Evolutionary conservation across 2,113 vertebrate genomes (phyloP).

Genomic region (Halichoerus grypus): DNA sequence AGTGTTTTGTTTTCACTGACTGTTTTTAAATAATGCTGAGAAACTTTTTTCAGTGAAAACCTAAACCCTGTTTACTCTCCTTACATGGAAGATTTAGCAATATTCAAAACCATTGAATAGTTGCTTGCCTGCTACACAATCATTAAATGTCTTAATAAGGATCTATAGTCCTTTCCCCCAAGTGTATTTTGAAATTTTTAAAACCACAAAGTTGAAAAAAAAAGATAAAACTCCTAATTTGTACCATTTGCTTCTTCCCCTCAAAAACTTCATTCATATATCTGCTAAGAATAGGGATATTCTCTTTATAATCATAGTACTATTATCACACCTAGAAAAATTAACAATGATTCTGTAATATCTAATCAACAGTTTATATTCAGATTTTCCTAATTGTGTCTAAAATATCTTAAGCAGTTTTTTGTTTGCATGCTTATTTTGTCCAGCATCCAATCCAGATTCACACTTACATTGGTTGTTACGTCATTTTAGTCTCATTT

Average conservation of each 20-base stretch:
- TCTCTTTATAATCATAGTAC: neutral
- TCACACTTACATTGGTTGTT: neutral
- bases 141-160: neutral
- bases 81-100: neutral
- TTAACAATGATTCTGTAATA: neutral
- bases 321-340: neutral
- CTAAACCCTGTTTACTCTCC: neutral
- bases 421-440: neutral
- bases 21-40: slow-evolving; percentile 16
- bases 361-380: neutral
- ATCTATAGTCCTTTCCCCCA: neutral
- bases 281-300: neutral
- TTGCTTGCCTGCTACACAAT: neutral
- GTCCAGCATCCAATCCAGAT: neutral
- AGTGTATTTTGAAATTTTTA: neutral
- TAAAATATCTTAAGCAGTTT: neutral
- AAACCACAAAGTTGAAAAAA: neutral
- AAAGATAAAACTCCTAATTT: neutral
- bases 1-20: neutral
- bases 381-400: neutral
- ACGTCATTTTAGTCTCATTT: slow-evolving; percentile 21
- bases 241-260: neutral
- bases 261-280: neutral
- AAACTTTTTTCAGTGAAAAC: neutral
- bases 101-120: slow-evolving; percentile 29